A percentile compares a stretch with the other conserved stretches of the same genome.
phyloP scores from a whole-genome alignment of 2,797 vertebrate genomes.

The Sebastes oblongus region DNA sequence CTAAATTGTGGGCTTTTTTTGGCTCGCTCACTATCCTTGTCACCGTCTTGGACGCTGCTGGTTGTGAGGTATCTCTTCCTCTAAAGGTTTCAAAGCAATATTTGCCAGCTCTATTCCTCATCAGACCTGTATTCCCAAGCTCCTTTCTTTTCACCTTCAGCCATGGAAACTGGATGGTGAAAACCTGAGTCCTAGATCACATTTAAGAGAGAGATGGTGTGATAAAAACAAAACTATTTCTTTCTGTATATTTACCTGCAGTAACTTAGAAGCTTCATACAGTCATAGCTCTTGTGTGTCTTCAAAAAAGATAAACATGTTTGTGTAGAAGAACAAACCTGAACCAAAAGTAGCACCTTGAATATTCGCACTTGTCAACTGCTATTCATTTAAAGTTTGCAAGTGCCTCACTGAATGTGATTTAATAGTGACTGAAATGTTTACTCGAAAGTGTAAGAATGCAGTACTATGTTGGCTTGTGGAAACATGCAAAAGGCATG shows the following conservation, averaged over 20 bases:
- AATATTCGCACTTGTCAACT: neutral
- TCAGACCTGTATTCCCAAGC: neutral
- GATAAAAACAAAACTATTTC: neutral
- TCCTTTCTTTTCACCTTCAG: slow-evolving; percentile 4
- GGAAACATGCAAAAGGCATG: neutral
- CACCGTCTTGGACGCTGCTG: slow-evolving; percentile 9
- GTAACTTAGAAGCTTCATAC: neutral
- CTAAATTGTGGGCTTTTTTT: slow-evolving; percentile 19
- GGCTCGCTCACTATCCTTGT: slow-evolving; percentile 13
- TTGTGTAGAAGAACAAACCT: neutral
- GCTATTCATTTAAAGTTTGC: neutral
- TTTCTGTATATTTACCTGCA: neutral
- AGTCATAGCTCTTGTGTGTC: neutral
- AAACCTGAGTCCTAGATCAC: slow-evolving; percentile 8
- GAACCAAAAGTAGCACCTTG: neutral
- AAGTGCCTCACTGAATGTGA: neutral
- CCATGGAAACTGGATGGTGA: neutral
- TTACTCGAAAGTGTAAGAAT: neutral
- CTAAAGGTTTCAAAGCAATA: slow-evolving; percentile 14
- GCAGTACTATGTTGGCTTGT: neutral
- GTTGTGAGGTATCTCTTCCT: slow-evolving; percentile 31
- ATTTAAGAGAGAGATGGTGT: slow-evolving; percentile 14
- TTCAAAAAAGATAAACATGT: neutral
- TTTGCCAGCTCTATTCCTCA: slow-evolving; percentile 7
- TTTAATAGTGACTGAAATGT: slow-evolving; percentile 7